Conservation (phyloP, 2,113 vertebrate species). For the Elgaria multicarinata region DNA sequence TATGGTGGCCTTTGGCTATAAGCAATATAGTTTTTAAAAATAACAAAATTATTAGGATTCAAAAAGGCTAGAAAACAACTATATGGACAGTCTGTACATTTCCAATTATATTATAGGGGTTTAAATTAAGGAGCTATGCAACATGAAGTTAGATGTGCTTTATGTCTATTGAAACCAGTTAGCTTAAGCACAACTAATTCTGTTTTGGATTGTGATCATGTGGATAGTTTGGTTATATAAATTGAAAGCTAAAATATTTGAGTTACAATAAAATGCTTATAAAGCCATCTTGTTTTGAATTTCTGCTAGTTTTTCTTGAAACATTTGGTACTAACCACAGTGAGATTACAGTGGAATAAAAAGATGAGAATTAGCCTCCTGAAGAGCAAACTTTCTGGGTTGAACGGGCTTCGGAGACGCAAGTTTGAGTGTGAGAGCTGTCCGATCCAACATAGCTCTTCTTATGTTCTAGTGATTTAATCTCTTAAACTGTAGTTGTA, state of each 20-base stretch:
- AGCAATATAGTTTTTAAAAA: not conserved
- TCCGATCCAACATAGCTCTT: no score
- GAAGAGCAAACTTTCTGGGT: not conserved
- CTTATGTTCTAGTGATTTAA: not conserved
- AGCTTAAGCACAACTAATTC: not conserved
- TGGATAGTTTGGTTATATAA: not conserved
- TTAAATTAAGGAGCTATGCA: not conserved
- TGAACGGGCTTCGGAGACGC: not conserved
- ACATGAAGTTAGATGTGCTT: not conserved
- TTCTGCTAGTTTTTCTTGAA: constrained; percentile 3
- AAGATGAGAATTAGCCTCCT: not conserved
- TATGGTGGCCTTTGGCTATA: constrained; percentile 10
- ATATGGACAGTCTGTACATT: not conserved
- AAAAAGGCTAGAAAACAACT: not conserved
- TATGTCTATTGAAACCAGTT: not conserved
- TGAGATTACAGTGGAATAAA: not conserved
- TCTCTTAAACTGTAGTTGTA: not conserved
- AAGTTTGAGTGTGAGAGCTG: not conserved
- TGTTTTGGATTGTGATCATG: not conserved
- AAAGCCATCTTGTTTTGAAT: not conserved
- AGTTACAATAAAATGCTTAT: not conserved
- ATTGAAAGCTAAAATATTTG: not conserved
- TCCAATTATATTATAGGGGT: not conserved
- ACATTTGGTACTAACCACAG: not conserved
- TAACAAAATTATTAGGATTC: not conserved